Evolutionary conservation across 2,797 vertebrate species (phyloP), one percentile per base, ranked within the genome.

Genomic region (Clarias pachynema): DNA sequence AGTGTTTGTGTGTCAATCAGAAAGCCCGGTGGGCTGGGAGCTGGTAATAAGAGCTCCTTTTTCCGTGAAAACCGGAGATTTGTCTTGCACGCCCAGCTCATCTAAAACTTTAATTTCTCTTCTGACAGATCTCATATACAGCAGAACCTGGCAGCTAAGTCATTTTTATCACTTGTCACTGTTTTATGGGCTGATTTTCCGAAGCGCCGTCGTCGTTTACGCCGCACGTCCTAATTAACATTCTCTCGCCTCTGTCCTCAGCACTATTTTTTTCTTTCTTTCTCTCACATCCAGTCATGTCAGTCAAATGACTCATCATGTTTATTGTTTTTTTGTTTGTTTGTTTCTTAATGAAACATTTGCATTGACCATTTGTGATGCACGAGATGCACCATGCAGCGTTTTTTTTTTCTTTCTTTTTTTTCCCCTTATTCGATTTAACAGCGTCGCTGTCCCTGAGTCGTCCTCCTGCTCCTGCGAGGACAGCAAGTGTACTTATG

Each of bases 401-500:
- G 0, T 15, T 66, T 20, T 29, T n/a, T 3, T 14, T 22, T 70
- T 79, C 2, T 22, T 44, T 4, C 2, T 5, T 49, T 18, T 72
- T 24, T 37, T 37, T 5, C 37, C 37, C 5, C 37, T 37, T 37
- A 37, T 44, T 10, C 26, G 4, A 49, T 85, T 62, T 72, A 85
- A 72, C n/a, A 4, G 22, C 12, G 3, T 26, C 65, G 37, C 5
- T 86, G 85, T 83, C 85, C 85, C 81, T 65, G 68, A 73, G 26
- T 57, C 20, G 65, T 65, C 80, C 81, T 65, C 80, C 79, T 1
- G 16, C 40, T 56, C 65, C 68, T 66, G 69, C 84, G 84, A 90
- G 59, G 2, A 29, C 62, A 82, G 72, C 29, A 88, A 86, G 84
- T 86, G 86, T 90, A 89, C 82, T 88, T 78, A 84, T 75, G 79